These are phyloP conservation scores for Todiramphus chloris DNA, from an alignment of 2,113 vertebrate genomes.

Conservation along the genomic window DNA sequence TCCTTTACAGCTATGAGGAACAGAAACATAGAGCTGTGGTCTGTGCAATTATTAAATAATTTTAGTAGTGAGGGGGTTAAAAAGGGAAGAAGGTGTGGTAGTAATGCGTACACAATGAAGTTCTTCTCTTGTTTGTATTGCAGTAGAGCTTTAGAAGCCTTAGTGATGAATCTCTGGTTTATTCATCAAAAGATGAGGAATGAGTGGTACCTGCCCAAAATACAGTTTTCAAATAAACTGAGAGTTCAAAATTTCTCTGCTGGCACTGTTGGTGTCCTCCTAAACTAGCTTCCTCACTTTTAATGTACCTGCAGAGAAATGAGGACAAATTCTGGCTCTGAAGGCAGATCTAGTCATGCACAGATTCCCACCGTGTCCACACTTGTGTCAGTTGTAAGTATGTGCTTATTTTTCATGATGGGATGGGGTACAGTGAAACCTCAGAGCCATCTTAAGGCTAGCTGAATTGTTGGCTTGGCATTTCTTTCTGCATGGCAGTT, in stretches of 20 bases:
- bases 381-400: neutral
- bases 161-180: neutral
- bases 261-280: neutral
- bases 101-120: neutral
- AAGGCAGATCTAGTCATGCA: neutral
- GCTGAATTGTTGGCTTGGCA: slow-evolving; percentile 20
- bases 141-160: neutral
- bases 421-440: accelerated
- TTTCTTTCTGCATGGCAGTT: slow-evolving; percentile 41
- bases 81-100: neutral
- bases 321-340: neutral
- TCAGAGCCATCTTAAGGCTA: slow-evolving; percentile 22
- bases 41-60: neutral
- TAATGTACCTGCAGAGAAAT: neutral
- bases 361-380: neutral
- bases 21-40: neutral
- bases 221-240: neutral
- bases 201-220: neutral
- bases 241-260: neutral
- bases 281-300: neutral
- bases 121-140: neutral
- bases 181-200: neutral
- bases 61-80: neutral
- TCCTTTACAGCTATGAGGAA: neutral
- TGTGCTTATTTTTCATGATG: neutral